Evolutionary conservation across 2,113 vertebrate genomes (phyloP), one percentile per base, ranked within the genome.

Genomic region (Miniopterus natalensis): DNA sequence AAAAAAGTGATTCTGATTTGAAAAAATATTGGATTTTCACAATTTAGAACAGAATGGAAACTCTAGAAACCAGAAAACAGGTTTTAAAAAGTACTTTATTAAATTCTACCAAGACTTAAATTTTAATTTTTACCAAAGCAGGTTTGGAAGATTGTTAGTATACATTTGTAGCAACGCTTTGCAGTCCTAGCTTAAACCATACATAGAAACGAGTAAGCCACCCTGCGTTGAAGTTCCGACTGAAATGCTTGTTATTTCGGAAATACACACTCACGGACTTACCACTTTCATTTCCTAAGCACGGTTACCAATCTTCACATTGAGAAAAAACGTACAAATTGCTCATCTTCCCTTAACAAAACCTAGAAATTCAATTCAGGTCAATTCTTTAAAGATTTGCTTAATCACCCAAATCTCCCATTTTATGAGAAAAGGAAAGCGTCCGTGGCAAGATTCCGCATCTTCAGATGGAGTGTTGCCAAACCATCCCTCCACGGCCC

Each of bases 121-220:
- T 71, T 61, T 92, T 63, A 47, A 71, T 78, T 81, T 95, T 74
- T 49, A 70, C 29, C 84, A 89, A 89, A 57, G 79, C 23, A 79
- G 36, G 4, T 84, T 71, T 88, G n/a, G 10, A 45, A 53, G 23
- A 57, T 57, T 81, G 20, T 8, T 45, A 51, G 27, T 27, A 71
- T 27, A 71, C 45, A 36, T 71, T n/a, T 65, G 63, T 40, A 25
- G 29, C 49, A 88, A 49, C 5, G 49, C 36, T 55, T 65, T 73
- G 55, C 27, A 84, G 84, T 47, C 74, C 71, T 27, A 55, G 13
- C 9, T 93, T 57, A 70, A 45, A 55, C 51, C 66, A 79, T 36
- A 14, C 40, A 80, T 73, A 66, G 79, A 45, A 57, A 55, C 21
- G n/a, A n/a, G 36, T 66, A 66, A 59, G 40, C 47, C 66, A 29